These are phyloP conservation scores for Ochotona princeps DNA, from an alignment of 2,113 vertebrate genomes.

Conservation along the genomic window DNA sequence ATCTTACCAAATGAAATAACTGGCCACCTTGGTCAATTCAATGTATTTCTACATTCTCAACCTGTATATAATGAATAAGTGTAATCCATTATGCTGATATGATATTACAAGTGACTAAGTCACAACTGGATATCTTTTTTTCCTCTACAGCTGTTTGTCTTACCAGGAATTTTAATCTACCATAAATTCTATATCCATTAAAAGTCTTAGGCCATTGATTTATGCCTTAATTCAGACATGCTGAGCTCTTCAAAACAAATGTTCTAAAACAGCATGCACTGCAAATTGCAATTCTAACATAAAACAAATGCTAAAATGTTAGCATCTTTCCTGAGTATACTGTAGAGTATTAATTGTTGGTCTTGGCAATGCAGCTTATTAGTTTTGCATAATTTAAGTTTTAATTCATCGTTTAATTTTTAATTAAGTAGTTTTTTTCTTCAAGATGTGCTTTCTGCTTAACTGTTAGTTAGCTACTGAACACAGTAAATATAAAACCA, in stretches of 20 bases:
- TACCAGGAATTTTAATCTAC: conserved; percentile 79
- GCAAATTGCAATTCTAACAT: conserved; percentile 76
- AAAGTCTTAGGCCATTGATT: conserved; percentile 78
- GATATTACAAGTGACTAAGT: conserved; percentile 76
- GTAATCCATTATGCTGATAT: conserved; percentile 75
- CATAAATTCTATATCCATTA: conserved; percentile 79
- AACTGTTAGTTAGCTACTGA: conserved; percentile 82
- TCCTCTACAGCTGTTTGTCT: conserved; percentile 39
- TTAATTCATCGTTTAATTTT: conserved; percentile 90
- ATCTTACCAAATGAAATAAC: conserved; percentile 71
- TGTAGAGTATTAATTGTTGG: conserved; percentile 85
- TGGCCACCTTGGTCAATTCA: conserved; percentile 67
- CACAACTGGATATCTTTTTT: conserved; percentile 62
- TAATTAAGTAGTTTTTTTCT: conserved; percentile 88
- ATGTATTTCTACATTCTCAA: conserved; percentile 75
- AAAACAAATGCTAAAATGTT: conserved; percentile 82
- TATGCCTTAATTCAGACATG: conserved; percentile 81
- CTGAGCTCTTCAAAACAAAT: conserved; percentile 76
- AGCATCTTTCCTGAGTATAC: conserved; percentile 82
- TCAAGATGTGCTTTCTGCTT: conserved; percentile 83
- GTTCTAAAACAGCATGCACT: conserved; percentile 72
- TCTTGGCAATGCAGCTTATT: conserved; percentile 87
- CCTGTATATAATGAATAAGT: conserved; percentile 70
- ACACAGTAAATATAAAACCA: conserved; percentile 77
- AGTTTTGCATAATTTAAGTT: conserved; percentile 91